phyloP scores from a whole-genome alignment of 2,113 vertebrate species.

The Oryzias woworae region DNA sequence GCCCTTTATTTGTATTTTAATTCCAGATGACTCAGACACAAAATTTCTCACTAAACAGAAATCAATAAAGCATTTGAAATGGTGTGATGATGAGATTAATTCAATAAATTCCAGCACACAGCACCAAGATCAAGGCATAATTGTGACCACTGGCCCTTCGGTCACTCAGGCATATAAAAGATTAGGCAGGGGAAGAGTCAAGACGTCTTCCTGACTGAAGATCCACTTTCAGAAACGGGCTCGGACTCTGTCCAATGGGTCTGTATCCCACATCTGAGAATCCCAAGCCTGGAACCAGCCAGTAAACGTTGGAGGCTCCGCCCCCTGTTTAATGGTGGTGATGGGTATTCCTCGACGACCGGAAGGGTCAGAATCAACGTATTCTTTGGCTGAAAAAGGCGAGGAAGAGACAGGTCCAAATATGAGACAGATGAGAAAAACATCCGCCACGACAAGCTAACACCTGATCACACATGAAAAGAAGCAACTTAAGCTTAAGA shows the following conservation, averaged over 20 bases:
- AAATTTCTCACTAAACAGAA: constrained; percentile 22
- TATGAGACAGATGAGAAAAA: background rate
- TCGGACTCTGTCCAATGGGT: constrained; percentile 67
- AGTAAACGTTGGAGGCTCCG: constrained; percentile 77
- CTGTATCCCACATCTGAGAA: constrained; percentile 74
- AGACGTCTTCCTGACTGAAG: background rate
- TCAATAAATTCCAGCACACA: constrained; percentile 10
- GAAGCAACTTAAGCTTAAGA: too few species aligned
- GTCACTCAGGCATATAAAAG: background rate
- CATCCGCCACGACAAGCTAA: too few species aligned
- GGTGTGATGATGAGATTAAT: constrained; percentile 2
- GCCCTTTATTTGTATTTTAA: background rate
- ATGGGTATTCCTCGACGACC: constrained; percentile 71
- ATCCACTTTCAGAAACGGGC: constrained; percentile 52
- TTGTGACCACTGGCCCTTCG: constrained; percentile 16
- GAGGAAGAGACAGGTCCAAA: background rate
- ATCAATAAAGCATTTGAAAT: constrained; percentile 15
- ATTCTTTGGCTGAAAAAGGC: constrained; percentile 71
- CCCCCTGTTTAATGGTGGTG: constrained; percentile 76
- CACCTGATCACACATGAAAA: too few species aligned
- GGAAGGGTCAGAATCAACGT: constrained; percentile 74
- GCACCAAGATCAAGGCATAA: constrained; percentile 13
- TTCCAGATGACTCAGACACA: constrained; percentile 5
- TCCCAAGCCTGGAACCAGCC: constrained; percentile 85
- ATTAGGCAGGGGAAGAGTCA: constrained; percentile 12